Evolutionary conservation across 2,888 invertebrate species (phyloP).

Genomic region (Halocaridina rubra): DNA sequence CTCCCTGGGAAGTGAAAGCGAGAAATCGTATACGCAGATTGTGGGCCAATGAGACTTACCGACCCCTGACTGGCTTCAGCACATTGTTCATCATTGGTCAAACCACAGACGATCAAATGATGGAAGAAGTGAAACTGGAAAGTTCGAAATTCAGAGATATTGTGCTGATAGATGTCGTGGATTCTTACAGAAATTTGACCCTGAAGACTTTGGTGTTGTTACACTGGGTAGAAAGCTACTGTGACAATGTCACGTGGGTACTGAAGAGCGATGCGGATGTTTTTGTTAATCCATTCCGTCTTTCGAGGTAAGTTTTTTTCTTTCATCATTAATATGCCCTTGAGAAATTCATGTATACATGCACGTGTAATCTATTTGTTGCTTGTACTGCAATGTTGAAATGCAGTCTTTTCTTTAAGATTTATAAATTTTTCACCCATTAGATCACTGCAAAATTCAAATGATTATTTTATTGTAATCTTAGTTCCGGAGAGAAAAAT

Average conservation of each 20-base stretch:
- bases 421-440: no score
- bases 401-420: no score
- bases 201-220: constrained; percentile 57
- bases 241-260: constrained; percentile 48
- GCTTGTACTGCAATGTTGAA: no score
- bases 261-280: constrained; percentile 63
- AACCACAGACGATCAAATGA: neutral
- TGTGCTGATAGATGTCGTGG: constrained; percentile 56
- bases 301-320: constrained; percentile 10
- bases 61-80: constrained; percentile 13
- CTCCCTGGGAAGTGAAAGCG: neutral
- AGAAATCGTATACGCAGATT: constrained; percentile 20
- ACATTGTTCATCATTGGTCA: constrained; percentile 22
- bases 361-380: no score
- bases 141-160: constrained; percentile 49
- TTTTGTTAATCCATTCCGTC: constrained; percentile 57
- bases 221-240: constrained; percentile 58
- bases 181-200: constrained; percentile 62
- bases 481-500: no score
- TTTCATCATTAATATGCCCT: no score
- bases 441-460: no score
- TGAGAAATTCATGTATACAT: no score
- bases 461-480: no score
- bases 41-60: constrained; percentile 18
- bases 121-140: constrained; percentile 39